A percentile compares a stretch with the other conserved stretches of the same genome.
These are phyloP conservation scores for Hippoglossus stenolepis DNA, from an alignment of 2,113 vertebrate genomes.

Conservation along the genomic window DNA sequence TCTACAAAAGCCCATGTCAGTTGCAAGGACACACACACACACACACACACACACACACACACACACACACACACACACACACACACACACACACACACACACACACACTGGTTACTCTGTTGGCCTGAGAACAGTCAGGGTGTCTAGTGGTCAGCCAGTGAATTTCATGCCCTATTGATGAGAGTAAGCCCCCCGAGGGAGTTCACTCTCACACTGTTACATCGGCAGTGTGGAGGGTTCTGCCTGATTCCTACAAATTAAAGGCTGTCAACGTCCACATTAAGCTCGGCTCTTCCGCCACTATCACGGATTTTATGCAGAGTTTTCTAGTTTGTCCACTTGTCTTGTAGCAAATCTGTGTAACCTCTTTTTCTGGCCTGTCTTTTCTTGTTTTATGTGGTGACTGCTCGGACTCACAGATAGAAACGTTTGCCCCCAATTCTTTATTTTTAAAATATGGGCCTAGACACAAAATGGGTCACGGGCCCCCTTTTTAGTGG, in stretches of 20 bases:
- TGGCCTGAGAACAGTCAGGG: not conserved
- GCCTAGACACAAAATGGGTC: conserved; percentile 48
- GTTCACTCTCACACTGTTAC: conserved; percentile 19
- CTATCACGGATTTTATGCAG: conserved; percentile 13
- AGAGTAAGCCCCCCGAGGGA: conserved; percentile 39
- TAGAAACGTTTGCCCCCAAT: conserved; percentile 4
- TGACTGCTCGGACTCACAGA: conserved; percentile 36
- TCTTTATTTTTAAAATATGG: conserved; percentile 39
- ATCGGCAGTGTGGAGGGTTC: conserved; percentile 22
- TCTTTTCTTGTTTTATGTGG: not conserved
- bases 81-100: conserved; percentile 6
- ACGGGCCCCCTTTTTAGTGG: conserved; percentile 41
- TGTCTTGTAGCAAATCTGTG: conserved; percentile 6
- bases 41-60: conserved; percentile 1
- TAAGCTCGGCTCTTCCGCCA: conserved; percentile 11
- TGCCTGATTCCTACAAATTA: conserved; percentile 56
- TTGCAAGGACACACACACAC: not conserved
- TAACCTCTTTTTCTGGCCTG: conserved; percentile 1
- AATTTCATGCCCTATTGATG: conserved; percentile 56
- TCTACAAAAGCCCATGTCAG: not conserved
- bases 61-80: conserved; percentile 10
- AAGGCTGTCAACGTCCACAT: conserved; percentile 41
- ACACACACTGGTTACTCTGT: conserved; percentile 31
- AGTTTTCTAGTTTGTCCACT: conserved; percentile 9
- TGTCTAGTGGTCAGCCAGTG: conserved; percentile 32